Conservation (phyloP, 35 echinoderm and acorn worm genomes). For the Apostichopus californicus region DNA sequence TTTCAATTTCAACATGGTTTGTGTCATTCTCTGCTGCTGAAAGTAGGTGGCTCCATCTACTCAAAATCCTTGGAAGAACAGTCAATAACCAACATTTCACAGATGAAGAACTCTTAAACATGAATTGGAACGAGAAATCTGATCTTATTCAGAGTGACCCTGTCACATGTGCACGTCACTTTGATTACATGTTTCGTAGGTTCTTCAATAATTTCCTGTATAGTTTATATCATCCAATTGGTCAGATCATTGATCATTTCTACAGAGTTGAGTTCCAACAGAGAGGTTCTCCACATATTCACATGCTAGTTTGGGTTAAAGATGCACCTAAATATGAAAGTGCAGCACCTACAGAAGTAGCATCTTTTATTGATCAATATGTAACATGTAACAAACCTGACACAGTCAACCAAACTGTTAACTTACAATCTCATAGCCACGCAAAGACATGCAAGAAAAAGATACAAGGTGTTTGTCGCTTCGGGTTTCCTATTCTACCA, state of each 20-base stretch:
- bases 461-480: constrained; percentile 22
- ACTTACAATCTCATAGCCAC: constrained; percentile 58
- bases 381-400: constrained; percentile 11
- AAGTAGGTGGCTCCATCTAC: constrained; percentile 37
- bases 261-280: background rate
- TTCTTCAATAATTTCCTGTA: too few species aligned
- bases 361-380: constrained; percentile 48
- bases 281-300: too few species aligned
- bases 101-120: constrained; percentile 53
- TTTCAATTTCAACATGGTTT: constrained; percentile 66
- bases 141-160: constrained; percentile 62
- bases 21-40: constrained; percentile 64
- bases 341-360: constrained; percentile 27
- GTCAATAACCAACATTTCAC: constrained; percentile 26
- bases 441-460: background rate
- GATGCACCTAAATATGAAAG: background rate
- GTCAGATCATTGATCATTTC: too few species aligned
- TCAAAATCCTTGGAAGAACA: too few species aligned
- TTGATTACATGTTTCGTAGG: too few species aligned
- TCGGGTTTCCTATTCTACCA: constrained; percentile 41
- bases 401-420: constrained; percentile 4
- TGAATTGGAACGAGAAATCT: constrained; percentile 53
- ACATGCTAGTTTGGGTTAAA: too few species aligned
- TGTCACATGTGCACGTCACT: background rate
- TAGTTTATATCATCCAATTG: too few species aligned